Base-by-base conservation (phyloP, 1,140 invertebrate species). In the Heliconius hewitsoni region DNA sequence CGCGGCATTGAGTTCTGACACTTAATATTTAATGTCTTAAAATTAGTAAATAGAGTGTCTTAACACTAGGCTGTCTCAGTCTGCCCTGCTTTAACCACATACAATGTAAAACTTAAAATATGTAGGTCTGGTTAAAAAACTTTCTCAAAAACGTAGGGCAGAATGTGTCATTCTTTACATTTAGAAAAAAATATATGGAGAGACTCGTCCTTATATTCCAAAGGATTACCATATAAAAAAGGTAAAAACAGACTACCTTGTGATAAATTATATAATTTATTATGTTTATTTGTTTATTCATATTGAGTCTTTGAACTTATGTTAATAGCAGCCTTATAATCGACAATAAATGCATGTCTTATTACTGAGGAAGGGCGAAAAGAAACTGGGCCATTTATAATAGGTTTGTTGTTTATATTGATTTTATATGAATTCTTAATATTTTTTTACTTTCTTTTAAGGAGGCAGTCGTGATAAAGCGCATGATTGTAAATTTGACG, bases 291-390 rank as follows among this genome's bases (percentile, higher is more conserved):
- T 66, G 60, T 66, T 66, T 27, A 66, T 66, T 27, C 23, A 13
- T 27, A 66, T 23, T 66, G 23, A 66, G 60, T 66, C 60, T 66
- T 66, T 66, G 60, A 66, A 66, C 23, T 66, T 66, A 66, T 66
- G 60, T 27, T 66, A 66, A 66, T 66, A 1, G 19, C 2, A 66
- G 60, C 60, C 60, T 66, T 66, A 66, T 66, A 66, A 66, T 66
- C 60, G 60, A 30, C 60, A 66, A 66, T 66, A 27, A 66, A 66
- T 66, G 60, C 60, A 66, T 30, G 60, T 66, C 60, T 66, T 30
- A 66, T 66, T 66, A 66, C 60, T 30, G 23, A 66, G 60, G 60
- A 66, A 66, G 60, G 57, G 60, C 23, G 60, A 66, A 27, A 23
- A 30, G 60, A 66, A 66, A 66, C 60, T 66, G 27, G 60, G 23